Base-by-base conservation (phyloP, 2,888 invertebrate species). In the Drosophila conformis region DNA sequence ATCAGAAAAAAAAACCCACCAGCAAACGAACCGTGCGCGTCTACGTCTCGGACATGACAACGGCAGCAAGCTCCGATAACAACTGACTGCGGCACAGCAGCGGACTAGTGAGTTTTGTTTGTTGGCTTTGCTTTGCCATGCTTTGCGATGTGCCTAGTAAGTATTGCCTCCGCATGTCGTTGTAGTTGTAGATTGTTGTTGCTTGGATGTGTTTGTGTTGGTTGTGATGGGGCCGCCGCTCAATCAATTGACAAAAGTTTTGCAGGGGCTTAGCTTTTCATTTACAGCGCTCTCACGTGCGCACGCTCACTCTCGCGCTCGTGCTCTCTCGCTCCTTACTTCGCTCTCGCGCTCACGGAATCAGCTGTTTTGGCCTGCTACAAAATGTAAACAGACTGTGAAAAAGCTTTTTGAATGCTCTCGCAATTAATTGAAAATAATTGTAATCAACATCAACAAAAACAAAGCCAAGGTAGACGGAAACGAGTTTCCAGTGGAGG, bases 391-490 rank as follows among this genome's bases (percentile, higher is more conserved):
- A 86, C 89, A 89, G 79, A 82, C 82, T 69, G 73, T 76, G 82
- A 73, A 74, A 73, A 78, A 76, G 80, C 83, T 83, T 88, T 69
- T 82, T 58, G 52, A 38, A 33, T 69, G 15, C 57, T 58, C 59
- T 59, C 64, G 36, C 67, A 77, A 62, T 70, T 65, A 77, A 79
- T 83, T 83, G 69, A 85, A 78, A 77, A 84, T 84, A 78, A 75
- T 81, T 83, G 86, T 83, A 74, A 88, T 83, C 83, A 78, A 78
- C 88, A 71, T 58, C 58, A 71, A 78, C 78, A 71, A 66, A 78
- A 89, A 84, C 77, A 89, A 86, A 86, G 82, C 85, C 85, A 86
- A 86, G 85, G 85, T 86, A 73, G 76, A 76, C 87, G 82, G 84
- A 87, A 89, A 89, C 89, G 60, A 76, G 89, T 87, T 89, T 76